These are phyloP conservation scores for human DNA, from an alignment of 2,113 vertebrate genomes.

Conservation along the genomic window DNA sequence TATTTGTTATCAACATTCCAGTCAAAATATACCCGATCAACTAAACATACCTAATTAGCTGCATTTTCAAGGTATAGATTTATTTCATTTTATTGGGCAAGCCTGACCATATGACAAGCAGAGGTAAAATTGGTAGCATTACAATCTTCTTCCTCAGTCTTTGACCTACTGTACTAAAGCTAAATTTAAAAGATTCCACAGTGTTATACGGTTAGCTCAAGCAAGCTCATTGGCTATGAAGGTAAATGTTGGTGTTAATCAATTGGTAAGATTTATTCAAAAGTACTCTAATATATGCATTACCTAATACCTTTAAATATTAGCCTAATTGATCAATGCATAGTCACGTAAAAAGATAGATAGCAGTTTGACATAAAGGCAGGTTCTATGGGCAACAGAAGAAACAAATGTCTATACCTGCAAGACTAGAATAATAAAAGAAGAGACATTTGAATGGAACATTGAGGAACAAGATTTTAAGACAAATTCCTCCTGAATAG, in stretches of 20 bases:
- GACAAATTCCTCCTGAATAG: background rate
- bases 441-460: background rate
- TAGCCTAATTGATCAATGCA: background rate
- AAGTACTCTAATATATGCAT: background rate
- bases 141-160: background rate
- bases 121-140: background rate
- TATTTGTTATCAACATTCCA: background rate
- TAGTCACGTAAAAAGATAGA: background rate
- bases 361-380: background rate
- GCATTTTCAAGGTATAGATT: background rate
- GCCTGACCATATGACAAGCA: background rate
- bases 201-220: background rate
- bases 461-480: background rate
- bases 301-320: background rate
- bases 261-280: background rate
- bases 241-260: background rate
- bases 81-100: background rate
- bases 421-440: background rate
- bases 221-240: background rate
- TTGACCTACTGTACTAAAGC: background rate
- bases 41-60: rapidly evolving
- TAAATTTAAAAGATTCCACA: background rate
- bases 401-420: background rate
- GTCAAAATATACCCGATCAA: background rate
- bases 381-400: background rate